Percentiles rank a stretch among this genome's conserved stretches.
Conservation (phyloP, 1,140 invertebrate species). For the Ganaspis sp. region DNA sequence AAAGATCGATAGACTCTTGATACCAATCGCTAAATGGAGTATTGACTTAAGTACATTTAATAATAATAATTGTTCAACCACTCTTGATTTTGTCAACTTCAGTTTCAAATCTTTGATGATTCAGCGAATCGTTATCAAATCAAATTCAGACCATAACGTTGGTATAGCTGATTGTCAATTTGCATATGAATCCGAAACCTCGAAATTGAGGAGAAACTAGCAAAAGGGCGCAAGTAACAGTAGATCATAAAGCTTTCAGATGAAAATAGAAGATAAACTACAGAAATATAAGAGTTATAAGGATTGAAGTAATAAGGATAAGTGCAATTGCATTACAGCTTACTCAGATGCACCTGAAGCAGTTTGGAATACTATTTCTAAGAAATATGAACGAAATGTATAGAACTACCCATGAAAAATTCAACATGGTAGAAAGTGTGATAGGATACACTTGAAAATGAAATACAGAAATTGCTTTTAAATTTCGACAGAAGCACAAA, state of each 20-base stretch:
- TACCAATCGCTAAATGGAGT: neutral
- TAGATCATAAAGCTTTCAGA: conserved; percentile 1
- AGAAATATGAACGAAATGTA: conserved; percentile 1
- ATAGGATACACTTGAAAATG: neutral
- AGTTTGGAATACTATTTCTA: conserved; percentile 15
- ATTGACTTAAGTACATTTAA: neutral
- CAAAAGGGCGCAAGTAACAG: neutral
- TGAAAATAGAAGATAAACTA: conserved; percentile 13
- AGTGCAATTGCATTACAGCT: conserved; percentile 10
- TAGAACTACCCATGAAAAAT: neutral
- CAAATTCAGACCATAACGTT: conserved; percentile 48
- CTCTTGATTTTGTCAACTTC: neutral
- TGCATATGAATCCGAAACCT: conserved; percentile 9
- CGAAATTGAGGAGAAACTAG: neutral
- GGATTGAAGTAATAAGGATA: conserved; percentile 23
- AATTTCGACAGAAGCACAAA: neutral
- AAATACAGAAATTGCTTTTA: conserved; percentile 8
- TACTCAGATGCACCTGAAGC: neutral
- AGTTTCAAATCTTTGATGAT: conserved; percentile 26
- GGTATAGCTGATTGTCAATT: conserved; percentile 18
- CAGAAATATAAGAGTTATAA: neutral
- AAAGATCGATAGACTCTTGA: neutral
- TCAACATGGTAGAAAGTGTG: neutral
- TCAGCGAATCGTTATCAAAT: conserved; percentile 49
- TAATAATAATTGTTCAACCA: neutral